phyloP scores from a whole-genome alignment of 2,797 vertebrate genomes.

The Thaleichthys pacificus region DNA sequence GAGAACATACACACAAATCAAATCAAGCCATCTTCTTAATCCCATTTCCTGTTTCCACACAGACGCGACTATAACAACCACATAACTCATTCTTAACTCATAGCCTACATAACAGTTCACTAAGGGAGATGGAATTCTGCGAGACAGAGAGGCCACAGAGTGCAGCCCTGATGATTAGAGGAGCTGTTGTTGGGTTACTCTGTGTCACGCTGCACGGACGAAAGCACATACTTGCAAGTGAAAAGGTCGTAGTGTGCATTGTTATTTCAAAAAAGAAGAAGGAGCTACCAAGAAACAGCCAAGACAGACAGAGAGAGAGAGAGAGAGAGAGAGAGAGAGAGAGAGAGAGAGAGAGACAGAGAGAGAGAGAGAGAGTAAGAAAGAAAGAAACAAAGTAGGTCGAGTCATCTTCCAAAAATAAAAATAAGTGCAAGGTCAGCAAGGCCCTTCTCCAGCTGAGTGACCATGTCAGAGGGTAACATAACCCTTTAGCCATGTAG shows the following conservation, averaged over 20 bases:
- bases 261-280: not conserved
- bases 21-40: not conserved
- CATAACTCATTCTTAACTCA: not conserved
- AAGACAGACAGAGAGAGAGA: not conserved
- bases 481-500: not conserved
- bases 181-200: not conserved
- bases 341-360: too few relatives aligned
- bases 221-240: slow-evolving; percentile 28
- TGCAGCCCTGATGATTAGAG: not conserved
- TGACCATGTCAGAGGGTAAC: too few relatives aligned
- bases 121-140: not conserved
- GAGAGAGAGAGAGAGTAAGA: not conserved
- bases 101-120: not conserved
- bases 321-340: not conserved
- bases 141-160: slow-evolving; percentile 5
- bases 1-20: not conserved
- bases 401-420: not conserved
- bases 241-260: slow-evolving; percentile 43
- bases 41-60: not conserved
- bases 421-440: not conserved
- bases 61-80: not conserved
- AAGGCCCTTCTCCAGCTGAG: not conserved
- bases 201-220: slow-evolving; percentile 16
- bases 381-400: not conserved
- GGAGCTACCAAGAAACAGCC: not conserved